Evolutionary conservation across 2,113 vertebrate species (phyloP).

Genomic region (Ellobius talpinus): DNA sequence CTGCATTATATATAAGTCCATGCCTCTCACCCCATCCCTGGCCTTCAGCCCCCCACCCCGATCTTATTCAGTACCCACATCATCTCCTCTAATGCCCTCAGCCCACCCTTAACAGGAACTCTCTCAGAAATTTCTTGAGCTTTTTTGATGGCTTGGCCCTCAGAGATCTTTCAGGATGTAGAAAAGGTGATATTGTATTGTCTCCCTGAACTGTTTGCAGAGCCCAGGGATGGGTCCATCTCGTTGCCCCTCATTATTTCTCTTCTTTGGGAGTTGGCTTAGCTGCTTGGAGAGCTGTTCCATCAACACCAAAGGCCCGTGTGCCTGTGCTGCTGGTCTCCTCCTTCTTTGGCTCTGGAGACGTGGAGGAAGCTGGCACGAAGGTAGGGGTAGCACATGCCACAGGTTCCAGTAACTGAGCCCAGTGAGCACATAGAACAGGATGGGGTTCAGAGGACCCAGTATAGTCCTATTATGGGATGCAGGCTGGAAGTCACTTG

Average conservation of each 20-base stretch:
- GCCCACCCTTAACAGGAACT: neutral
- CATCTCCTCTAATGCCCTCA: neutral
- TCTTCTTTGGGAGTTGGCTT: neutral
- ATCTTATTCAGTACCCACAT: neutral
- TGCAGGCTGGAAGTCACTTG: neutral
- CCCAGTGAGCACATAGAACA: neutral
- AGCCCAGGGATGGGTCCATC: neutral
- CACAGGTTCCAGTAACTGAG: neutral
- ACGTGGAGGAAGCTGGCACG: neutral
- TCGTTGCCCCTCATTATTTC: fast-evolving
- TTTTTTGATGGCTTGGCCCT: neutral
- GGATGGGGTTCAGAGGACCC: neutral
- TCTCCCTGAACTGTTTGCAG: neutral
- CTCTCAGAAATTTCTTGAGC: neutral
- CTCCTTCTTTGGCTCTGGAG: neutral
- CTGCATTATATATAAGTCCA: neutral
- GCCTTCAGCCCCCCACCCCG: neutral
- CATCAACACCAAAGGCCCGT: neutral
- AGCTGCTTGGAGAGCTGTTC: neutral
- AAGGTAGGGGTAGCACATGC: neutral
- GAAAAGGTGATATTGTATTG: neutral
- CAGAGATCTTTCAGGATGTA: neutral
- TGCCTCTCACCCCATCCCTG: neutral
- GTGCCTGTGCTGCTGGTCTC: neutral
- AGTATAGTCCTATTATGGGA: neutral